phyloP scores from a whole-genome alignment of 1,140 invertebrate genomes.

The Carcinoscorpius rotundicauda region DNA sequence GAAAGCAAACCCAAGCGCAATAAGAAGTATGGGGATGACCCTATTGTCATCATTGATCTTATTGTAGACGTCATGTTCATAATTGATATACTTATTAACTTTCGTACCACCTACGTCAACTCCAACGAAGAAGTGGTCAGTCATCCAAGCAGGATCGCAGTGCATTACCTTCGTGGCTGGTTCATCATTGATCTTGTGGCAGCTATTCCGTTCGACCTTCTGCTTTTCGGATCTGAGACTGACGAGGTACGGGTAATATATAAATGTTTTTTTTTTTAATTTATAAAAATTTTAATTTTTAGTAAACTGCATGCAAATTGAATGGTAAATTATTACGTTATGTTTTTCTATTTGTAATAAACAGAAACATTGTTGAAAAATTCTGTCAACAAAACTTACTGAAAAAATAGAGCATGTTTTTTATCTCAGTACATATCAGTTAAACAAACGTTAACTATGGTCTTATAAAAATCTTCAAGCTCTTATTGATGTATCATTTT shows the following conservation, averaged over 20 bases:
- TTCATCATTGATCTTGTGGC: slow-evolving; percentile 97
- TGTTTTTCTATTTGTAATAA: no score
- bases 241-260: slow-evolving; percentile 66
- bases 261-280: no score
- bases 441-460: no score
- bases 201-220: slow-evolving; percentile 94
- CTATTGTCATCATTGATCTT: slow-evolving; percentile 79
- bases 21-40: slow-evolving; percentile 60
- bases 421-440: no score
- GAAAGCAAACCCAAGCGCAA: slow-evolving; percentile 46
- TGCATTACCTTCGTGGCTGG: slow-evolving; percentile 97
- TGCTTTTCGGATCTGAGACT: slow-evolving; percentile 87
- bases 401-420: no score
- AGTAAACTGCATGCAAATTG: no score
- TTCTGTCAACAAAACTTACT: no score
- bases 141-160: slow-evolving; percentile 90
- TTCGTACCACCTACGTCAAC: slow-evolving; percentile 99
- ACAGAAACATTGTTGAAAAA: no score
- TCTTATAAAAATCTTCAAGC: no score
- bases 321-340: no score
- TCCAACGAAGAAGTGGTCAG: slow-evolving; percentile 96
- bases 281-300: no score
- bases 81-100: slow-evolving; percentile 97
- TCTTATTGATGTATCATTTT: no score
- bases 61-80: slow-evolving; percentile 98